These are phyloP conservation scores for Stichopus horrens DNA, from an alignment of 53 echinoderm and acorn worm genomes.

Conservation along the genomic window DNA sequence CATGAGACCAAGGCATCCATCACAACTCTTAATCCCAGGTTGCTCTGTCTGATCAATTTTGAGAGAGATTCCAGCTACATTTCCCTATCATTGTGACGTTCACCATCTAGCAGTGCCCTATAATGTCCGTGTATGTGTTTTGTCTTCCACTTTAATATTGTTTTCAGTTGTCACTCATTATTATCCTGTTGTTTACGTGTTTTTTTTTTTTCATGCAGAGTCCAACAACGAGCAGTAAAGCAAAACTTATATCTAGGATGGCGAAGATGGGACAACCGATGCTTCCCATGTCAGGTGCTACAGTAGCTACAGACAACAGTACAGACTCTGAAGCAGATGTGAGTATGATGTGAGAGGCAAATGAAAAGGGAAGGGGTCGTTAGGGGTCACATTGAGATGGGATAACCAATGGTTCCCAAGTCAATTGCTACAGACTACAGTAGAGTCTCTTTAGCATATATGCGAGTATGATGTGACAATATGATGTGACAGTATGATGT, in stretches of 20 bases:
- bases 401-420: too few relatives aligned
- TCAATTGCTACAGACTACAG: background rate
- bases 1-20: too few relatives aligned
- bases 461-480: too few relatives aligned
- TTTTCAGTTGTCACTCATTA: too few relatives aligned
- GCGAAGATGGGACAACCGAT: slow-evolving; percentile 99
- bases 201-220: slow-evolving; percentile 60
- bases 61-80: too few relatives aligned
- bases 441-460: background rate
- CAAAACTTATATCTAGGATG: slow-evolving; percentile 97
- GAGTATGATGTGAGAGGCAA: slow-evolving; percentile 29
- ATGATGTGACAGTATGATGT: too few relatives aligned
- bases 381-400: background rate
- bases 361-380: background rate
- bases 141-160: too few relatives aligned
- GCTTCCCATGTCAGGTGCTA: slow-evolving; percentile 87
- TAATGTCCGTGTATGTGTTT: too few relatives aligned
- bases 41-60: too few relatives aligned
- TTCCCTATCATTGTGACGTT: too few relatives aligned
- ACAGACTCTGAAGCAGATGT: slow-evolving; percentile 99
- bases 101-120: too few relatives aligned
- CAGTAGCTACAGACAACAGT: slow-evolving; percentile 79
- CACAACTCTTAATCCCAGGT: too few relatives aligned
- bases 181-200: background rate
- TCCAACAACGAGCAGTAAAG: slow-evolving; percentile 86